phyloP scores from a whole-genome alignment of 2,888 invertebrate genomes.

The Caenorhabditis imperialis region DNA sequence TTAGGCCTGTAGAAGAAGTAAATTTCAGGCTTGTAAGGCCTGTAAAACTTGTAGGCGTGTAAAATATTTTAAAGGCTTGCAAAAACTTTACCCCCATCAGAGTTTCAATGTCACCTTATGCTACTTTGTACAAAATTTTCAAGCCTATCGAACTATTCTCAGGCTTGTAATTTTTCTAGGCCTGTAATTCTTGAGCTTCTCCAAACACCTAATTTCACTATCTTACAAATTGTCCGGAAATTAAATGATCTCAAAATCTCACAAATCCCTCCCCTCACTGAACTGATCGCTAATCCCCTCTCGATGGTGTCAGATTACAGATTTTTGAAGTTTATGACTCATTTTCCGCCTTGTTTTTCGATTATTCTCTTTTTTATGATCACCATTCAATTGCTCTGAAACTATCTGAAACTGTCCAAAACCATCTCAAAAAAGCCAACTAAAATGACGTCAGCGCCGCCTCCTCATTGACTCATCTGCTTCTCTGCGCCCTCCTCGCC shows the following conservation, averaged over 20 bases:
- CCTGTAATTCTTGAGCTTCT: conserved; percentile 12
- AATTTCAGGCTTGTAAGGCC: no score
- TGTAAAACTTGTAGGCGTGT: no score
- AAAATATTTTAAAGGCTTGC: no score
- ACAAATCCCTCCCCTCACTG: neutral
- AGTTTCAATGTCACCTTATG: conserved; percentile 18
- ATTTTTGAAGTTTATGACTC: neutral
- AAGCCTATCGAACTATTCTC: conserved; percentile 1
- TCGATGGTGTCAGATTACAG: neutral
- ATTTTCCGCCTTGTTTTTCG: neutral
- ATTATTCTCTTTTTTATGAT: neutral
- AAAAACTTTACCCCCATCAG: no score
- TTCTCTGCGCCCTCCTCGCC: neutral
- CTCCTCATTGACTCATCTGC: conserved; percentile 1
- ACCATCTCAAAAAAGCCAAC: neutral
- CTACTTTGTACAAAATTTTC: conserved; percentile 2
- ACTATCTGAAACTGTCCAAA: no score
- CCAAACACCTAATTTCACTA: conserved; percentile 5
- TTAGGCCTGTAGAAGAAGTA: no score
- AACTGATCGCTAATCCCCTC: conserved; percentile 1
- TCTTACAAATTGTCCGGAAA: neutral
- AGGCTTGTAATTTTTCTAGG: conserved; percentile 2
- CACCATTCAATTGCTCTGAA: neutral
- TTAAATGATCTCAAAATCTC: neutral
- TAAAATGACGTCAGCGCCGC: no score